Conservation (phyloP, 2,113 vertebrate species). For the Scomber scombrus region DNA sequence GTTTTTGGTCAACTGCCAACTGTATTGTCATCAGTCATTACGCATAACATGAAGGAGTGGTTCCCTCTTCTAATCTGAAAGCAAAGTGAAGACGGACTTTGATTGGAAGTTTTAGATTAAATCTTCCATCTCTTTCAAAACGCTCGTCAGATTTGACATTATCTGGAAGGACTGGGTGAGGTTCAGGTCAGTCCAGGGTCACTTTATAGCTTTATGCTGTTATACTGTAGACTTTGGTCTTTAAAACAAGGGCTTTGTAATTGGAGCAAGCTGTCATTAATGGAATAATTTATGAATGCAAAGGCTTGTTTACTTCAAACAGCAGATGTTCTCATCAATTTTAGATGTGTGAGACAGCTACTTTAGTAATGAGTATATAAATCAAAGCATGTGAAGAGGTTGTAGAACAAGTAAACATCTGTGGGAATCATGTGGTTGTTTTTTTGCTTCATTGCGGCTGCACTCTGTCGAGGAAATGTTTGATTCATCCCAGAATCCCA, state of each 20-base stretch:
- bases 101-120: neutral
- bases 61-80: neutral
- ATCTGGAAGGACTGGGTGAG: neutral
- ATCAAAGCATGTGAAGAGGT: neutral
- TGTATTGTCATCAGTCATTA: neutral
- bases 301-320: neutral
- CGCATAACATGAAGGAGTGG: neutral
- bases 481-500: neutral
- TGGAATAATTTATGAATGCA: neutral
- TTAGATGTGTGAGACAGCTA: neutral
- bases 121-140: neutral
- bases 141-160: neutral
- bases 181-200: neutral
- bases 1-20: slow-evolving; percentile 5
- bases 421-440: slow-evolving; percentile 22
- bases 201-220: neutral
- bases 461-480: neutral
- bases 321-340: slow-evolving; percentile 25
- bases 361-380: neutral
- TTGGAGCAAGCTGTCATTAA: slow-evolving; percentile 27
- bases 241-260: slow-evolving; percentile 6
- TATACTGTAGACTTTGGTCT: slow-evolving; percentile 3
- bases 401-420: neutral
- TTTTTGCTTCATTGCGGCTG: neutral
- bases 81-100: neutral